These are phyloP conservation scores for Galerucella pusilla DNA, from an alignment of 2,888 invertebrate genomes.

Conservation along the genomic window DNA sequence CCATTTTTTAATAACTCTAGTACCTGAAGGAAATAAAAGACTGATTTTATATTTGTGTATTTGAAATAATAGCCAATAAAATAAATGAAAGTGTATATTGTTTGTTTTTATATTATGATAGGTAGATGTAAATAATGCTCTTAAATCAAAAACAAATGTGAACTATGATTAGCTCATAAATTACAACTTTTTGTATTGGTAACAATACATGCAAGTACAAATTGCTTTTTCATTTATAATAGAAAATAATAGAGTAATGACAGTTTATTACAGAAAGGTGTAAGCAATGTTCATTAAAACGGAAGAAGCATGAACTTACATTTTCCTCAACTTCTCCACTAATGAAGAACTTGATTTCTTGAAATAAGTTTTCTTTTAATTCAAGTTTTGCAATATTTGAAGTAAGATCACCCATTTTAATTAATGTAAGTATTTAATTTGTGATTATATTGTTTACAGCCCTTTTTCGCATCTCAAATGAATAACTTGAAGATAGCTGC, in stretches of 20 bases:
- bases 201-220: not conserved
- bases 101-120: not conserved
- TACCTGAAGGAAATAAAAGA: slow-evolving; percentile 69
- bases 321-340: slow-evolving; percentile 82
- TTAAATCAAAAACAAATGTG: not conserved
- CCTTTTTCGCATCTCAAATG: slow-evolving; percentile 21
- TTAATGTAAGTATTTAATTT: slow-evolving; percentile 29
- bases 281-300: not conserved
- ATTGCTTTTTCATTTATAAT: not conserved
- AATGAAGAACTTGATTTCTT: slow-evolving; percentile 85
- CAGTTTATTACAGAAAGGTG: not conserved
- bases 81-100: too few species aligned
- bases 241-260: not conserved
- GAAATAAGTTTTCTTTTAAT: slow-evolving; percentile 75
- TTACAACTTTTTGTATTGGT: not conserved
- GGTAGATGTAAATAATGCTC: not conserved
- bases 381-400: slow-evolving; percentile 30
- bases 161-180: not conserved
- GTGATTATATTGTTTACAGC: slow-evolving; percentile 48
- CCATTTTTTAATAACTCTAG: slow-evolving; percentile 82
- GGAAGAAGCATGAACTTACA: slow-evolving; percentile 64
- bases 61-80: too few species aligned
- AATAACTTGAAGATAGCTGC: slow-evolving; percentile 8
- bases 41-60: too few species aligned
- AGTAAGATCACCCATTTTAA: slow-evolving; percentile 48